These are phyloP conservation scores for Balearica regulorum DNA, from an alignment of 2,797 vertebrate species.

Conservation along the genomic window DNA sequence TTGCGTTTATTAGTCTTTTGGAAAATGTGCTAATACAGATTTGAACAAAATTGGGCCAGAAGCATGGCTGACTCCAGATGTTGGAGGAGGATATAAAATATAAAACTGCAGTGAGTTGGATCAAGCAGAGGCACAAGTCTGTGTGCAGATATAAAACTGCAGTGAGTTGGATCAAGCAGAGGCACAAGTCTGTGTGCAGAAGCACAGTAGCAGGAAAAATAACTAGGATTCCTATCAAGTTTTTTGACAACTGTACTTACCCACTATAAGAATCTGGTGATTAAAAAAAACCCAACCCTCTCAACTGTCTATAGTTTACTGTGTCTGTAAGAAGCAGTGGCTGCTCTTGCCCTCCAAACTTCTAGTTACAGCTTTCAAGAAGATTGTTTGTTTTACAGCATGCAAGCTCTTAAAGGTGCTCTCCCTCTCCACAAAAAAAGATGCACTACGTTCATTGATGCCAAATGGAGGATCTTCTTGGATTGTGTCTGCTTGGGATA, in stretches of 20 bases:
- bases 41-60: constrained; percentile 22
- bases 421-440: rapidly evolving
- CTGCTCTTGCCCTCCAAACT: not conserved
- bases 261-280: not conserved
- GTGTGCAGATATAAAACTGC: not conserved
- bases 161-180: not conserved
- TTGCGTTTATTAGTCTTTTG: constrained; percentile 2
- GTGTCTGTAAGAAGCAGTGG: not conserved
- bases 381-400: not conserved
- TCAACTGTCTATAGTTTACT: not conserved
- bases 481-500: not conserved
- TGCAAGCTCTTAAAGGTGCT: not conserved
- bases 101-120: not conserved
- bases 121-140: not conserved
- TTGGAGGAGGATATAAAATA: not conserved
- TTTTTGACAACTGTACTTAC: not conserved
- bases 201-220: constrained; percentile 4
- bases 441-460: not conserved
- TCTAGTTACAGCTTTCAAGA: not conserved
- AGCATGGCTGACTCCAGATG: not conserved
- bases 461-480: not conserved
- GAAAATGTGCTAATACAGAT: not conserved
- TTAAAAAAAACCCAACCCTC: not conserved
- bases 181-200: not conserved
- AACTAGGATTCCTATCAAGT: not conserved